Base-by-base conservation (phyloP, 1,140 invertebrate species). In the Theocolax elegans region DNA sequence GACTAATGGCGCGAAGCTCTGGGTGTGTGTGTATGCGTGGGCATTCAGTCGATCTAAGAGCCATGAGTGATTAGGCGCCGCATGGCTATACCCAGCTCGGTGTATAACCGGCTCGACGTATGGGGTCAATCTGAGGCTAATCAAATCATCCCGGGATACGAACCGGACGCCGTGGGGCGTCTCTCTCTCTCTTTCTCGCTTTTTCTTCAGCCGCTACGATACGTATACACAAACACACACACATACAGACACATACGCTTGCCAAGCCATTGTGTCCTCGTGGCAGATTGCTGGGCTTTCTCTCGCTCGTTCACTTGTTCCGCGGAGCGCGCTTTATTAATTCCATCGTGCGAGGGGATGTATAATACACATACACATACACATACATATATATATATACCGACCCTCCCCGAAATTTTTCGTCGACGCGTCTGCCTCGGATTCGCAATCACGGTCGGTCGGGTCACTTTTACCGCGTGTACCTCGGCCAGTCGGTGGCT, bases 41-140 rank as follows among this genome's bases (percentile, higher is more conserved):
- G 31, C 31, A 6, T 35, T 6, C 10, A 35, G 4, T 35, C n/a
- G n/a, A 35, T 35, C 4, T 35, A 66, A 59, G 62, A 49, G 68
- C 53, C 76, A 78, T 81, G 82, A 83, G 82, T 82, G 83, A 85
- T 83, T 84, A 85, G 80, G 79, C 77, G 72, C 72, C 75, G 79
- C 76, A 77, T 77, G 78, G 75, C 74, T 53, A 74, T 70, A 54
- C 66, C 65, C 23, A 56, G 42, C 64, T 19, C 60, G 58, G 77
- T 72, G 75, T 62, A 64, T 62, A 64, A 53, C 56, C 48, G n/a
- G n/a, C n/a, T n/a, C n/a, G 71, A 56, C 74, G 60, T 72, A 74
- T 78, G 79, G 83, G 84, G 84, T 85, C 83, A 86, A 86, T 86
- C 84, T 86, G 84, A 85, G 84, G 84, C 83, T 86, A 86, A 86